Base-by-base conservation (phyloP, 2,888 invertebrate genomes). In the Cynaeus angustus region DNA sequence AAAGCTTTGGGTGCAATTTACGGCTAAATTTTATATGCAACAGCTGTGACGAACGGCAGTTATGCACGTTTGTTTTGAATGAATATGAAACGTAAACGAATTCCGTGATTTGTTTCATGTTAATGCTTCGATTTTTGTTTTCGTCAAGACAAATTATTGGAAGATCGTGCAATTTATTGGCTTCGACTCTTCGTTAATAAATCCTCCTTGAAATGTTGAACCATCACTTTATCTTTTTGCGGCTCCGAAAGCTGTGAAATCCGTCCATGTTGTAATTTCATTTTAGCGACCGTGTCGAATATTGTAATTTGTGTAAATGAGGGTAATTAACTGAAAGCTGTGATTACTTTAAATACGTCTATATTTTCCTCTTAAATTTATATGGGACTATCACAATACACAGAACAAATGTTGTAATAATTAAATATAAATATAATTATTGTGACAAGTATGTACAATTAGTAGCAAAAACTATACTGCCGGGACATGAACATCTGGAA, bases 401-500 rank as follows among this genome's bases (percentile, higher is more conserved):
- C 72, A 71, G 70, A 76, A 75, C 74, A 70, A 74, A 75, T 72
- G 65, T 70, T 66, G 70, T 72, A 74, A n/a, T n/a, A n/a, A 68
- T 65, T 64, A 74, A 74, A 78, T 78, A 78, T 78, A 80, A 77
- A 80, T 80, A 78, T 50, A 50, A 46, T 46, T 28, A n/a, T 77
- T 50, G 12, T 77, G 77, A 80, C 79, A 79, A 77, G 73, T 80
- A 80, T 81, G 75, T 81, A 81, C 81, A 80, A 72, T 78, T 75
- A 76, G 79, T 82, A 82, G 81, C 81, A 81, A 81, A 81, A 79
- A 78, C 79, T 79, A 80, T 79, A 74, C 72, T 72, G 71, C 73
- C 71, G 73, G 72, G 68, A 73, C 70, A 67, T 69, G 26, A 28
- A 66, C 16, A 68, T 52, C 46, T 26, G 53, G 53, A 46, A 65